phyloP scores from a whole-genome alignment of 2,113 vertebrate species.

The Prionailurus bengalensis region DNA sequence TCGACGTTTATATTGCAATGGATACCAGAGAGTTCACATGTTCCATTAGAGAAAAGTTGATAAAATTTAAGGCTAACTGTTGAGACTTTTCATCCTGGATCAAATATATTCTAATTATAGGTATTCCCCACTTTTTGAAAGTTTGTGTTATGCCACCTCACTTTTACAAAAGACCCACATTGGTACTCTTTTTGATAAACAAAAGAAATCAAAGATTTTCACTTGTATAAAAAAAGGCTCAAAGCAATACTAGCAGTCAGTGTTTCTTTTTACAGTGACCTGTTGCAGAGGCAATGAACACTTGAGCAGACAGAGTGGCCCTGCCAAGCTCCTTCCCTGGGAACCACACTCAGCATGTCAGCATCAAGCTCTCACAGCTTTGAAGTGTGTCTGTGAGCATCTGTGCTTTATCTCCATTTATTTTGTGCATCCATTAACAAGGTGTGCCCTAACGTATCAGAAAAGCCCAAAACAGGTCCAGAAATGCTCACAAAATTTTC shows the following conservation, averaged over 20 bases:
- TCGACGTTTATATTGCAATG: not conserved
- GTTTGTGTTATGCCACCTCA: not conserved
- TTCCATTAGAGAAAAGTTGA: not conserved
- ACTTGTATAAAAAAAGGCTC: not conserved
- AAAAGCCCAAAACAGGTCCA: not conserved
- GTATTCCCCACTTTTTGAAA: not conserved
- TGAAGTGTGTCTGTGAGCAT: not conserved
- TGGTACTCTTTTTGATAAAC: not conserved
- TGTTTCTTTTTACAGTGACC: not conserved
- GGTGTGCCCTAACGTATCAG: not conserved
- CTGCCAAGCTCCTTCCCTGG: not conserved
- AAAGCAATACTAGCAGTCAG: not conserved
- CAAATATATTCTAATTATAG: not conserved
- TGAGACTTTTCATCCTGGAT: accelerated
- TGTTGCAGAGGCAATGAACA: not conserved
- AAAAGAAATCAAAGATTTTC: not conserved
- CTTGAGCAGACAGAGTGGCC: not conserved
- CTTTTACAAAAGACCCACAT: not conserved
- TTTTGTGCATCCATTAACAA: not conserved
- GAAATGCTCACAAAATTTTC: not conserved
- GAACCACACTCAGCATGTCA: not conserved
- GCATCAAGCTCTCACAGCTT: not conserved
- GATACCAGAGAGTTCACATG: not conserved
- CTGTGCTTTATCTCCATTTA: not conserved
- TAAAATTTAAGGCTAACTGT: not conserved